These are phyloP conservation scores for Ochotona princeps DNA, from an alignment of 2,113 vertebrate species.

Conservation along the genomic window DNA sequence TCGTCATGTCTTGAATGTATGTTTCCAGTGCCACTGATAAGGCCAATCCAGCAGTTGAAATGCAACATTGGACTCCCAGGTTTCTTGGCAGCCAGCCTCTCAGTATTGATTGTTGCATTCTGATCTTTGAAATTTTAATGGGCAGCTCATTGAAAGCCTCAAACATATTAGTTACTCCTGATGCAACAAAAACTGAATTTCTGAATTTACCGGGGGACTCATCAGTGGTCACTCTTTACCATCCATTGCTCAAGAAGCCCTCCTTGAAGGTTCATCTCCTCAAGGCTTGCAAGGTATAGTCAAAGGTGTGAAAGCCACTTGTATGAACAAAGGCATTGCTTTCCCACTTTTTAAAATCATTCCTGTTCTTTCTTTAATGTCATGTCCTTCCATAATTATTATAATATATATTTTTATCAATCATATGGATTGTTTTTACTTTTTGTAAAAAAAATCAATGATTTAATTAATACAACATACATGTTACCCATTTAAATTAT, in stretches of 20 bases:
- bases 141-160: background rate
- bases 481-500: background rate
- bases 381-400: background rate
- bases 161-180: background rate
- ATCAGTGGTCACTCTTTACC: background rate
- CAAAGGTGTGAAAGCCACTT: background rate
- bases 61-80: background rate
- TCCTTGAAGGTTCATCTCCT: background rate
- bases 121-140: background rate
- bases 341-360: background rate
- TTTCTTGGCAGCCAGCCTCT: background rate
- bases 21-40: background rate
- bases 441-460: background rate
- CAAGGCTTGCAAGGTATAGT: background rate
- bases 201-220: background rate
- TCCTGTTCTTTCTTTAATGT: background rate
- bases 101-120: background rate
- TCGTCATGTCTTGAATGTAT: background rate
- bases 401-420: background rate
- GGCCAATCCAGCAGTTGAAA: background rate
- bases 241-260: background rate
- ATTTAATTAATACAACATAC: background rate
- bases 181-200: background rate
- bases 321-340: background rate
- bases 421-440: background rate